Evolutionary conservation across 2,888 invertebrate species (phyloP).

Genomic region (Thereva nobilitata): DNA sequence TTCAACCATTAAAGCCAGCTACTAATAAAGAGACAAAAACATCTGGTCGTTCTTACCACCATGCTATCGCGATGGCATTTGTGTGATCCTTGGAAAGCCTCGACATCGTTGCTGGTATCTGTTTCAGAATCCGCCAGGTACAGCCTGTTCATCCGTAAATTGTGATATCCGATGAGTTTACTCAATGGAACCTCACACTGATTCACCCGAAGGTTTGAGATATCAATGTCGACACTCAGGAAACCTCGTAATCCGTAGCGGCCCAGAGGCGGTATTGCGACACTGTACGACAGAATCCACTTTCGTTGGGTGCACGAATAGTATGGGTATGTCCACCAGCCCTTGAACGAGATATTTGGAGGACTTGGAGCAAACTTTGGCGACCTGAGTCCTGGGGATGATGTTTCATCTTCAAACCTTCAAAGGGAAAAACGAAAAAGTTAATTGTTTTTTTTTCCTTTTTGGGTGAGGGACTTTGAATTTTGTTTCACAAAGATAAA

Average conservation of each 20-base stretch:
- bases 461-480: not conserved
- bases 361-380: constrained; percentile 69
- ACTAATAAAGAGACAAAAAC: constrained; percentile 9
- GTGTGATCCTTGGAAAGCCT: constrained; percentile 84
- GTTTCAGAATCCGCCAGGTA: constrained; percentile 27
- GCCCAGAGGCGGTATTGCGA: constrained; percentile 64
- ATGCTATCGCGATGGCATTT: constrained; percentile 85
- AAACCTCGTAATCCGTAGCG: constrained; percentile 64
- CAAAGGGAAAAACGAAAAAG: constrained; percentile 1
- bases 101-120: constrained; percentile 63
- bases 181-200: constrained; percentile 71
- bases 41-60: constrained; percentile 63
- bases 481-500: not conserved
- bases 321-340: constrained; percentile 90
- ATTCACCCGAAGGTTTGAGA: constrained; percentile 79
- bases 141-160: constrained; percentile 28
- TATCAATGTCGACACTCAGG: constrained; percentile 77
- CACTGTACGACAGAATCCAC: constrained; percentile 87
- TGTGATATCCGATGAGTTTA: constrained; percentile 26
- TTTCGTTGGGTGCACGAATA: constrained; percentile 77
- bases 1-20: constrained; percentile 13
- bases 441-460: not conserved
- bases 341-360: constrained; percentile 66
- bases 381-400: constrained; percentile 63
- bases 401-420: constrained; percentile 66